A percentile compares a stretch with the other conserved stretches of the same genome.
phyloP scores from a whole-genome alignment of 2,113 vertebrate species.

The Mobula birostris region DNA sequence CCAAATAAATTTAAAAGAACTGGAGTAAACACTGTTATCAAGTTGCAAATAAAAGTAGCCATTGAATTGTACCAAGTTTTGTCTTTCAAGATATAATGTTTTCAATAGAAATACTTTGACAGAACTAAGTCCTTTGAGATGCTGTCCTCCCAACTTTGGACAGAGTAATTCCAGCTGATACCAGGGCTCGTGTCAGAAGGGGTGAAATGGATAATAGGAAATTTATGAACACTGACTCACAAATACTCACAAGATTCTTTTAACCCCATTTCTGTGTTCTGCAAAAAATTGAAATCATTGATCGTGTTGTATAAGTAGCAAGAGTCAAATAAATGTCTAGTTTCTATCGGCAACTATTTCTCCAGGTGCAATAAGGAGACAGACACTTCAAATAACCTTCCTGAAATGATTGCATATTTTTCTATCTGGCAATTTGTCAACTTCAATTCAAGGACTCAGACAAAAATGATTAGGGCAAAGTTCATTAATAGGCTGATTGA shows the following conservation, averaged over 20 bases:
- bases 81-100: background rate
- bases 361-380: background rate
- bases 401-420: background rate
- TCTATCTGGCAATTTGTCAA: background rate
- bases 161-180: background rate
- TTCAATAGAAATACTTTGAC: background rate
- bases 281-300: background rate
- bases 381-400: background rate
- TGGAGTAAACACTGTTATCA: background rate
- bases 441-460: background rate
- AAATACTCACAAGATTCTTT: background rate
- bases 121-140: background rate
- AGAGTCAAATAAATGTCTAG: background rate
- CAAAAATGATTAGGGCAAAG: background rate
- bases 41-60: background rate
- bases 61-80: background rate
- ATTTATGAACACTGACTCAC: background rate
- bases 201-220: slow-evolving; percentile 3
- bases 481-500: background rate
- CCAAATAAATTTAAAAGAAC: background rate
- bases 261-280: background rate
- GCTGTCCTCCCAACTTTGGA: background rate
- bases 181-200: background rate
- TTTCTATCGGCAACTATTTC: background rate
- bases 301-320: background rate